phyloP scores from a whole-genome alignment of 2,888 invertebrate species.

The Philereme transversata region DNA sequence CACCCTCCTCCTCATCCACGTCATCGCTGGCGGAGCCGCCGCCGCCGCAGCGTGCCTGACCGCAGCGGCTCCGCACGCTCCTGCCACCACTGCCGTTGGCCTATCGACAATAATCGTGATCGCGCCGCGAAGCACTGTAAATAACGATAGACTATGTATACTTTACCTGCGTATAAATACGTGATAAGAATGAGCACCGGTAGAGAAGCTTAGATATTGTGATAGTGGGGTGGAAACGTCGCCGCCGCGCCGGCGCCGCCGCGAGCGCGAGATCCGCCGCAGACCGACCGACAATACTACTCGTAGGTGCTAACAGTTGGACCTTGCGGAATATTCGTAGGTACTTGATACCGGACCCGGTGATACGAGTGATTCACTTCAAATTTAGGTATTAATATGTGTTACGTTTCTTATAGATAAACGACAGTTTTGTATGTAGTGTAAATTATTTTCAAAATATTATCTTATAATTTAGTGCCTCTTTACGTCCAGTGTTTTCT shows the following conservation, averaged over 20 bases:
- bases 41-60: conserved; percentile 82
- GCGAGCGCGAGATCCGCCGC: conserved; percentile 38
- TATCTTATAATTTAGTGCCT: conserved; percentile 73
- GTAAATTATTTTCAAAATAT: conserved; percentile 75
- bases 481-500: conserved; percentile 76
- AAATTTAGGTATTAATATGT: conserved; percentile 73
- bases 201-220: conserved; percentile 81
- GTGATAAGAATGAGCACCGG: conserved; percentile 80
- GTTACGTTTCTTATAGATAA: conserved; percentile 75
- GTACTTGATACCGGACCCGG: conserved; percentile 71
- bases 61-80: conserved; percentile 79
- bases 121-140: conserved; percentile 70
- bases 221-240: conserved; percentile 73
- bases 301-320: conserved; percentile 78
- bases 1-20: conserved; percentile 85
- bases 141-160: conserved; percentile 70
- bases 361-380: conserved; percentile 71
- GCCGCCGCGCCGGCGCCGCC: conserved; percentile 48
- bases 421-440: conserved; percentile 75
- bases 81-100: conserved; percentile 82
- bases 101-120: conserved; percentile 78
- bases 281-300: conserved; percentile 81
- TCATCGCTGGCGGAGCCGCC: conserved; percentile 85
- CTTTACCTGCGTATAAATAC: conserved; percentile 78
- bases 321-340: conserved; percentile 76